A percentile compares a stretch with the other conserved stretches of the same genome.
Evolutionary conservation across 2,888 invertebrate genomes (phyloP).

Genomic region (Synanthedon formicaeformis): DNA sequence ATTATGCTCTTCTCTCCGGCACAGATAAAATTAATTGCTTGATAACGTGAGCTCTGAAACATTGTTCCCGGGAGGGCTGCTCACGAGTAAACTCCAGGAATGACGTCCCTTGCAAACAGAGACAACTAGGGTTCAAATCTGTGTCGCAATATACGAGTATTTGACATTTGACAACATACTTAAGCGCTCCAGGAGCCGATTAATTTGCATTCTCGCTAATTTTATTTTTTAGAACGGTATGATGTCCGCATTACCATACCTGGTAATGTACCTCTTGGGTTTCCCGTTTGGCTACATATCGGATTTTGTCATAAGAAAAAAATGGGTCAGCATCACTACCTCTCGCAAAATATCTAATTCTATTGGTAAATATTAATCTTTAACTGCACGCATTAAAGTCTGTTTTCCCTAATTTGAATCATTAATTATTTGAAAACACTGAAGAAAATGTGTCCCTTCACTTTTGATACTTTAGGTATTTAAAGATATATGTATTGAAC

Average conservation of each 20-base stretch:
- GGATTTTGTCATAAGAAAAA: conserved; percentile 67
- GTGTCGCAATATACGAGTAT: too few relatives aligned
- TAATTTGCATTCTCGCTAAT: background rate
- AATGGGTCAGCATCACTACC: conserved; percentile 56
- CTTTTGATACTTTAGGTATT: too few relatives aligned
- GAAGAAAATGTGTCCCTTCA: background rate
- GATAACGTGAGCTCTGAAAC: too few relatives aligned
- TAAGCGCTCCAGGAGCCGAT: too few relatives aligned
- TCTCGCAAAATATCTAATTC: conserved; percentile 54
- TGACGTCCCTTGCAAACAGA: too few relatives aligned
- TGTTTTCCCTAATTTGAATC: background rate
- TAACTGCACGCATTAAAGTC: background rate
- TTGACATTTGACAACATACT: too few relatives aligned
- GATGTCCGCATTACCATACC: conserved; percentile 79
- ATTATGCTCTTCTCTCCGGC: too few relatives aligned
- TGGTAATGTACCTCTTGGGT: conserved; percentile 75
- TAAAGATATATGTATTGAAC: too few relatives aligned
- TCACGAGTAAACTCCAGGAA: too few relatives aligned
- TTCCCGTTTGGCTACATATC: conserved; percentile 58
- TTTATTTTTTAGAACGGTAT: conserved; percentile 69
- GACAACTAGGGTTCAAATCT: too few relatives aligned
- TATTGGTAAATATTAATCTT: conserved; percentile 24
- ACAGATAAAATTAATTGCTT: too few relatives aligned
- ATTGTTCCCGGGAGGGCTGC: too few relatives aligned
- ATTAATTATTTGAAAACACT: background rate